Conservation (phyloP, 2,888 invertebrate species). For the Drosophila pseudotakahashii region DNA sequence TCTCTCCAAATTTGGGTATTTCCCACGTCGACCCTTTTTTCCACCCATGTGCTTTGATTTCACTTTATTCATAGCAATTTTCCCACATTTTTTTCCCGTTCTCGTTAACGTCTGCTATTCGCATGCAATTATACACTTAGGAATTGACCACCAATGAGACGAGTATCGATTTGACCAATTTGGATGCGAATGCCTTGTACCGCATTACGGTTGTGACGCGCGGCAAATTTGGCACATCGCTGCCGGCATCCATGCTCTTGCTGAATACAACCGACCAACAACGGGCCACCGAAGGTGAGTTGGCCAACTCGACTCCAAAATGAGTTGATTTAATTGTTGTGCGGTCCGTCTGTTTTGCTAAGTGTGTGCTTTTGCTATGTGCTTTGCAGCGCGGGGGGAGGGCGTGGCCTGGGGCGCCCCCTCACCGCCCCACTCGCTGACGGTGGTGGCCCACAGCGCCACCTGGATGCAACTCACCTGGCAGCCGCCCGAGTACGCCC, state of each 20-base stretch:
- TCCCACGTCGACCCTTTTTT: background rate
- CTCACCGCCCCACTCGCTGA: constrained; percentile 92
- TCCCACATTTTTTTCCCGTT: constrained; percentile 28
- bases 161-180: constrained; percentile 86
- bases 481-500: constrained; percentile 94
- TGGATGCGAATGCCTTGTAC: constrained; percentile 90
- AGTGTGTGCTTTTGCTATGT: constrained; percentile 3
- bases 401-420: constrained; percentile 87
- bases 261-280: constrained; percentile 86
- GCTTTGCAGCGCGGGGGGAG: constrained; percentile 37
- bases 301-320: constrained; percentile 25
- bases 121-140: constrained; percentile 84
- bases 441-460: constrained; percentile 91
- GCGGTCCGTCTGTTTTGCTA: background rate
- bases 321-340: constrained; percentile 34
- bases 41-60: background rate
- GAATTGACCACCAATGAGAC: constrained; percentile 89
- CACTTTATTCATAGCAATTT: constrained; percentile 25
- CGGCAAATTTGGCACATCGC: constrained; percentile 91
- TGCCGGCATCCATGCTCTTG: constrained; percentile 92
- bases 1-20: background rate
- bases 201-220: constrained; percentile 92
- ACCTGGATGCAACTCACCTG: constrained; percentile 92
- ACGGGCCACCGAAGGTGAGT: constrained; percentile 69
- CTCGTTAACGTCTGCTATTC: constrained; percentile 37